A percentile compares a stretch with the other conserved stretches of the same genome.
These are phyloP conservation scores for Thermophis baileyi DNA, from an alignment of 2,113 vertebrate species.

Conservation along the genomic window DNA sequence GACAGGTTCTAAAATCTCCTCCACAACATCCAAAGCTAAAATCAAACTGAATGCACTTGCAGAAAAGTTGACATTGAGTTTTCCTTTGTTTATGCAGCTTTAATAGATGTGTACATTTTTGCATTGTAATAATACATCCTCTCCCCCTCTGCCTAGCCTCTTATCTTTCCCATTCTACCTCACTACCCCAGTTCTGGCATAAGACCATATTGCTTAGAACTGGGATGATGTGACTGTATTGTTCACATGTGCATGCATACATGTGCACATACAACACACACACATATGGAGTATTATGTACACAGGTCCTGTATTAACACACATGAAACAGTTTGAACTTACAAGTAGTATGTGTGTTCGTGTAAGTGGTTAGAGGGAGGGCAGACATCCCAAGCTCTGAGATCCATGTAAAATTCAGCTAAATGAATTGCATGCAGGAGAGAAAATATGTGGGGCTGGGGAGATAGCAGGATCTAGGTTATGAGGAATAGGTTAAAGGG, in stretches of 20 bases:
- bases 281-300: not conserved
- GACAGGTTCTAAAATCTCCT: not conserved
- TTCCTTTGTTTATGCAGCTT: not conserved
- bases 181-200: not conserved
- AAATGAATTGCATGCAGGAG: slow-evolving; percentile 7
- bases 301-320: slow-evolving; percentile 25
- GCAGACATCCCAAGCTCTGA: not conserved
- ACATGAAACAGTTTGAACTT: slow-evolving; percentile 3
- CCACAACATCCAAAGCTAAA: not conserved
- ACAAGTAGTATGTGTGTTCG: not conserved
- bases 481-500: not conserved
- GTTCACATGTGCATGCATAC: not conserved
- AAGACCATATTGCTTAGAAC: not conserved
- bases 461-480: not conserved
- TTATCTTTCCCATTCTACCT: not conserved
- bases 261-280: not conserved
- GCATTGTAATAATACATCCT: not conserved
- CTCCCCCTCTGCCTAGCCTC: not conserved
- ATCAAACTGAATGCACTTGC: not conserved
- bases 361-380: not conserved
- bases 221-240: not conserved
- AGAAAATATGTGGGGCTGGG: not conserved
- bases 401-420: not conserved
- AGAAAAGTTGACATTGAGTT: not conserved
- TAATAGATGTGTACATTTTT: not conserved